Evolutionary conservation across 1,140 invertebrate species (phyloP), one percentile per base, ranked within the genome.

Genomic region (Drosophila oshimai): DNA sequence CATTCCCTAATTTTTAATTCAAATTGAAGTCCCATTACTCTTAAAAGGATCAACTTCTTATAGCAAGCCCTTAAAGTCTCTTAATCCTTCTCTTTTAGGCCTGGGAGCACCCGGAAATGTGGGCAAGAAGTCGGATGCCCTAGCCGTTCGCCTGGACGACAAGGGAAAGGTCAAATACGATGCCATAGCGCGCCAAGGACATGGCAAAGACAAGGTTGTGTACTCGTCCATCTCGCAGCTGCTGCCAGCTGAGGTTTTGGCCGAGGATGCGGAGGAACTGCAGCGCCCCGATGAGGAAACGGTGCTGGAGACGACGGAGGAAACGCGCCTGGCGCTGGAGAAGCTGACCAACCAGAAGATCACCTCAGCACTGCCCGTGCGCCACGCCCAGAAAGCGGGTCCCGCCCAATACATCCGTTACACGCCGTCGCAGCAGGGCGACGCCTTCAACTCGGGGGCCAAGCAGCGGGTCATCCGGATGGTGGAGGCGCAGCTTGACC

Each of bases 91-190:
- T 33, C 15, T 44, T 15, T 6, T n/a, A 89, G 95, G 95, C 10
- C 96, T 99, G 93, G 96, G 96, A 0, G 94, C 94, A 2, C 95
- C 95, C 74, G 95, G 95, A 80, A 94, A 93, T 78, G 94, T 94
- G 6, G 79, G 77, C 6, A 91, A 91, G 49, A 91, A 91, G 31
- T 96, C 96, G 9, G 99, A 99, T 93, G 97, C 98, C 0, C 87
- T 99, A 6, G 97, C 98, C 5, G 95, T 99, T 2, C 97, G 99
- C 87, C 91, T 99, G 12, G 98, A 99, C 93, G 95, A 97, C 15
- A 93, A 96, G 57, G 97, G 97, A 6, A 98, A 98, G 93, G 95
- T 99, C 1, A 99, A 99, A 92, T 99, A 99, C 91, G 99, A 99
- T 91, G 94, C 97, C 3, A 95, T 99, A 42, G 98, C 98, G 2